Conservation (phyloP, 1,140 invertebrate species). For the Coenobita brevimanus region DNA sequence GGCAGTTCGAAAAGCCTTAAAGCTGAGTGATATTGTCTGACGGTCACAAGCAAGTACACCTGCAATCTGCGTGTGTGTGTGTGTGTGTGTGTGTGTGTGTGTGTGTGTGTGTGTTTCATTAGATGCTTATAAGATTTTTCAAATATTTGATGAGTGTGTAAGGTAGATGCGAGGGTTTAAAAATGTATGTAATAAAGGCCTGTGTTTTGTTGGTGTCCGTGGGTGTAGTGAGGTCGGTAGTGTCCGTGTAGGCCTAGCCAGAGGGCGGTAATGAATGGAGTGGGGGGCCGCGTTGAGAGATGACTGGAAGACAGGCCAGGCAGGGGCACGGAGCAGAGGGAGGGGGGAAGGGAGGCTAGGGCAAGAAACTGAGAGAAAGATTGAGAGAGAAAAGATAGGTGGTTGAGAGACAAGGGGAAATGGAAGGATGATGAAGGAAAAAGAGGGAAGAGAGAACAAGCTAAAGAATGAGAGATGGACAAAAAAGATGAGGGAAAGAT, state of each 20-base stretch:
- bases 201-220: too few relatives aligned
- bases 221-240: too few relatives aligned
- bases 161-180: too few relatives aligned
- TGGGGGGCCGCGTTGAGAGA: neutral
- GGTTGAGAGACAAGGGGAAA: neutral
- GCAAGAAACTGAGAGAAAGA: neutral
- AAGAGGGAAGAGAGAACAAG: neutral
- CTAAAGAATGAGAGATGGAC: neutral
- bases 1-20: too few relatives aligned
- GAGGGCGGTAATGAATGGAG: too few relatives aligned
- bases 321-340: neutral
- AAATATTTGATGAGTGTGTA: too few relatives aligned
- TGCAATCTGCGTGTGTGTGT: neutral
- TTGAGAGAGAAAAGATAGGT: neutral
- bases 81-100: slow-evolving; percentile 11
- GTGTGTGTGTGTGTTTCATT: neutral
- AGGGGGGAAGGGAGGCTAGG: neutral
- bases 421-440: neutral
- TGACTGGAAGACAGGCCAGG: neutral
- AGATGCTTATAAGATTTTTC: too few relatives aligned
- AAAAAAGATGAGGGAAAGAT: neutral
- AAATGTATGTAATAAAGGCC: too few relatives aligned
- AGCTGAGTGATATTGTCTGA: neutral
- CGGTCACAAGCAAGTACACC: neutral
- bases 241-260: too few relatives aligned